Evolutionary conservation across 1,140 invertebrate species (phyloP), one percentile per base, ranked within the genome.

Genomic region (Drosophila novamexicana): DNA sequence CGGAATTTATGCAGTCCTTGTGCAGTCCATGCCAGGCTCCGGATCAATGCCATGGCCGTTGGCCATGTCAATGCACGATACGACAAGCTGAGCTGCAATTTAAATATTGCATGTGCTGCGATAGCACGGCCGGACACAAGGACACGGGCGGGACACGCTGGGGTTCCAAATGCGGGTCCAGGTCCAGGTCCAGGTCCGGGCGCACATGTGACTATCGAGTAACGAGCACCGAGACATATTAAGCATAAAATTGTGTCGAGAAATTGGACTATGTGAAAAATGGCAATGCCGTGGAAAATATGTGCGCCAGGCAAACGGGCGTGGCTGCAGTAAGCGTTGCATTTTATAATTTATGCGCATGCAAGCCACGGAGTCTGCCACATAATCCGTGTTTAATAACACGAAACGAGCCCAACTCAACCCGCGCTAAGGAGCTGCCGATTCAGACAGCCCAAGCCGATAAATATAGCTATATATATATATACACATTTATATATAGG

Each of bases 351-450:
- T 86, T 86, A 86, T 86, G 83, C 84, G 66, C 83, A 88, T 88
- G 83, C 84, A 88, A 88, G 79, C 83, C 76, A 77, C 70, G 83
- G 84, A 83, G 83, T 89, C 84, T 88, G 83, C 71, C 84, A 84
- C 80, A 89, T 88, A 88, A 88, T 88, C 84, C 83, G 84, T 78
- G 80, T 88, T 88, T 88, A 88, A 88, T 89, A 88, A 88, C 80
- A 89, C 84, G 80, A 75, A 83, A 69, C 83, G 67, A 47, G 61
- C 63, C 49, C 54, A 50, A 42, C 61, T 61, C 56, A 22, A 22
- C 62, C n/a, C 29, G 49, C 40, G 42, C 52, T 52, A 52, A 61
- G 47, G 61, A 56, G 68, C 16, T 42, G 57, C 8, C 34, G 4
- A 64, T n/a, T 63, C 63, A 78, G 64, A 77, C 58, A 52, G 45